Evolutionary conservation across 2,888 invertebrate genomes (phyloP).

Genomic region (Megamerina dolium): DNA sequence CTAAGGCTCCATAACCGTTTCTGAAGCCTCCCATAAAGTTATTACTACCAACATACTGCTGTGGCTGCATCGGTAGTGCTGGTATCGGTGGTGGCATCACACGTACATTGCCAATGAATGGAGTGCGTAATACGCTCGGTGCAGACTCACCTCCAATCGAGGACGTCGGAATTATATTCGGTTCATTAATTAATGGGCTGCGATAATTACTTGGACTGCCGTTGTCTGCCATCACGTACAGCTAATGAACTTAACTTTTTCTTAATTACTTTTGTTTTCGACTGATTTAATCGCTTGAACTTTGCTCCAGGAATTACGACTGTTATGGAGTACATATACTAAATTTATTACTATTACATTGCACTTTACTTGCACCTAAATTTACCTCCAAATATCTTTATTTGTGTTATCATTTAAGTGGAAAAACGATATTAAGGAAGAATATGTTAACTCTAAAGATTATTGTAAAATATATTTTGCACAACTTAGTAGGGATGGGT

Average conservation of each 20-base stretch:
- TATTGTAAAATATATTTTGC: too few relatives aligned
- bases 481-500: too few relatives aligned
- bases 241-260: background rate
- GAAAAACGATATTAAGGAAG: too few relatives aligned
- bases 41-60: conserved; percentile 21
- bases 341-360: too few relatives aligned
- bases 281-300: conserved; percentile 1
- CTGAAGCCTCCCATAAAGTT: conserved; percentile 30
- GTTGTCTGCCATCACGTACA: conserved; percentile 38
- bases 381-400: too few relatives aligned
- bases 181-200: conserved; percentile 36
- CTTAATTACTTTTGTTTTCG: background rate
- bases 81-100: conserved; percentile 31
- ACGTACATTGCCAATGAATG: conserved; percentile 37
- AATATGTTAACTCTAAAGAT: too few relatives aligned
- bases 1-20: conserved; percentile 15
- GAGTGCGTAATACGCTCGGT: conserved; percentile 31
- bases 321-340: too few relatives aligned
- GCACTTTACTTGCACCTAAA: too few relatives aligned
- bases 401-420: too few relatives aligned
- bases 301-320: background rate
- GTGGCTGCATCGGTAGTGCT: conserved; percentile 21
- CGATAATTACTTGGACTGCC: conserved; percentile 30
- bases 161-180: conserved; percentile 30
- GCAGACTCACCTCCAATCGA: conserved; percentile 10